These are phyloP conservation scores for Ivindomyrus marchei DNA, from an alignment of 2,113 vertebrate species.

Conservation along the genomic window DNA sequence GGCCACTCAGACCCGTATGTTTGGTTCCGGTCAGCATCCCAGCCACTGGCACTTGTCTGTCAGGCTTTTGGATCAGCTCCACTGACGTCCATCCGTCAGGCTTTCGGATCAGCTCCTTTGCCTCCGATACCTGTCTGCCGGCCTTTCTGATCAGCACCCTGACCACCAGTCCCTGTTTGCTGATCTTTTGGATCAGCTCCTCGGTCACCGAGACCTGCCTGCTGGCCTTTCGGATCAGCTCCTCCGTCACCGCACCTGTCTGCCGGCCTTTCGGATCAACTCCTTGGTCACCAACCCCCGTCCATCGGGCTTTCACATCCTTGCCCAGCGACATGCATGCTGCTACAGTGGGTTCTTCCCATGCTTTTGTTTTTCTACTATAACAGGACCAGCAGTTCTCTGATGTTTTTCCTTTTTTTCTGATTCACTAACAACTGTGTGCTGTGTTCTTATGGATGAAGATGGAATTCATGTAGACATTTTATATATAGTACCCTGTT, in stretches of 20 bases:
- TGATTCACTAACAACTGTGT: background rate
- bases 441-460: background rate
- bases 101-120: no score
- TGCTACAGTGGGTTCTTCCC: background rate
- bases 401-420: background rate
- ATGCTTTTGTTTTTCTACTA: background rate
- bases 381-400: background rate
- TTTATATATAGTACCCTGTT: background rate
- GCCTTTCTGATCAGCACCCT: background rate
- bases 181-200: no score
- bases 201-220: no score
- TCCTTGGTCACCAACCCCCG: background rate
- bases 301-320: background rate
- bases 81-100: no score
- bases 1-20: no score
- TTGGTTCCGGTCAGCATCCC: no score
- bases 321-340: background rate
- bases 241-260: background rate
- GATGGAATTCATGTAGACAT: background rate
- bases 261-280: background rate
- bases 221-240: background rate
- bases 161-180: no score
- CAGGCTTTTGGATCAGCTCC: no score
- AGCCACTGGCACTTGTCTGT: no score
- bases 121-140: background rate